A percentile compares a stretch with the other conserved stretches of the same genome.
phyloP scores from a whole-genome alignment of 2,797 vertebrate species.

The Petrocephalus sullivani region DNA sequence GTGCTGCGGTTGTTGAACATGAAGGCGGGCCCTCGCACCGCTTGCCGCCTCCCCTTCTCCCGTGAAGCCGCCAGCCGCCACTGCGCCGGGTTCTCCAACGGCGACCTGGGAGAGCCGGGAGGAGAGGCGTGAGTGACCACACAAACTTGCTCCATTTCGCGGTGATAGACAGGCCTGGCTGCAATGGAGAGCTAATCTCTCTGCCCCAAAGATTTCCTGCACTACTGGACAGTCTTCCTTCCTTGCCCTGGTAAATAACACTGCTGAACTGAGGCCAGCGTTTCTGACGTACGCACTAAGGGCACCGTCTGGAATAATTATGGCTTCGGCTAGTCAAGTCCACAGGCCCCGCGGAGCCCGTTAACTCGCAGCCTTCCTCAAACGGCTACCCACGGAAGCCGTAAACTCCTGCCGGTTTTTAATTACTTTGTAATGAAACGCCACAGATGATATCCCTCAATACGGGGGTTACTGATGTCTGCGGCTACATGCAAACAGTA shows the following conservation, averaged over 20 bases:
- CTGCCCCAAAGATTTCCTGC: slow-evolving; percentile 61
- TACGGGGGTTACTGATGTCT: background rate
- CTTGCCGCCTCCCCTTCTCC: slow-evolving; percentile 77
- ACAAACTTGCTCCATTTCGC: background rate
- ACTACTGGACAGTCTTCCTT: background rate
- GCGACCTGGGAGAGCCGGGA: slow-evolving; percentile 52
- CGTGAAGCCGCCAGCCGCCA: slow-evolving; percentile 66
- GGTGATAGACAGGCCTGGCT: background rate
- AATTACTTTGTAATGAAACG: slow-evolving; percentile 24
- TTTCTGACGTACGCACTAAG: background rate
- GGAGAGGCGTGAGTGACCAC: background rate
- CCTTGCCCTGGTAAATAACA: background rate
- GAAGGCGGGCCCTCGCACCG: slow-evolving; percentile 73
- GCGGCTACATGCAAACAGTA: background rate
- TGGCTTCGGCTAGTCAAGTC: background rate
- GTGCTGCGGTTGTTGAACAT: slow-evolving; percentile 76
- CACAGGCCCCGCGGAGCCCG: background rate
- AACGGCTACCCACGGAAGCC: background rate
- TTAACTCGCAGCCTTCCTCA: background rate
- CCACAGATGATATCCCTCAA: background rate
- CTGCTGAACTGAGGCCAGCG: background rate
- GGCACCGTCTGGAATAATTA: background rate
- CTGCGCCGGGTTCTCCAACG: slow-evolving; percentile 59
- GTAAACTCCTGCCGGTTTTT: slow-evolving; percentile 4
- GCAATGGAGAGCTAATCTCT: background rate